Evolutionary conservation across 2,113 vertebrate genomes (phyloP).

Genomic region (Ochotona curzoniae): DNA sequence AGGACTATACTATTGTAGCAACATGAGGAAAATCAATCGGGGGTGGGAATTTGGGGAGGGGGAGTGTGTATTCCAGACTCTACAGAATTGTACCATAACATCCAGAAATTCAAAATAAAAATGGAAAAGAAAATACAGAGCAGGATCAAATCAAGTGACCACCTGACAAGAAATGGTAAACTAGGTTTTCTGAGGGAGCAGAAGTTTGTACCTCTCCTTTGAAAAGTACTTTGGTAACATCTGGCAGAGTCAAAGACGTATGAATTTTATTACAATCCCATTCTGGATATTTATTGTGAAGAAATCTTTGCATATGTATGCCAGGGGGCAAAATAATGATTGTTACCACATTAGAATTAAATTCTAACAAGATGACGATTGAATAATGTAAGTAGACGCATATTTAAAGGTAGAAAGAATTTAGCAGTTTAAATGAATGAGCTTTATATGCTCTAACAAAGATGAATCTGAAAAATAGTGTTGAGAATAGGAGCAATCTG

Average conservation of each 20-base stretch:
- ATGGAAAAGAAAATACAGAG: neutral
- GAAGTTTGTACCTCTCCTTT: neutral
- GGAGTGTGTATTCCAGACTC: too few relatives aligned
- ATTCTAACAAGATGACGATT: neutral
- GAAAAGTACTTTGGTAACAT: neutral
- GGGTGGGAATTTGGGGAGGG: too few relatives aligned
- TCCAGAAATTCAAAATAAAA: too few relatives aligned
- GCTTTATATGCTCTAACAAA: neutral
- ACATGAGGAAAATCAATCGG: too few relatives aligned
- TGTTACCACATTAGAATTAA: slow-evolving; percentile 1
- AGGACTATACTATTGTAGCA: too few relatives aligned
- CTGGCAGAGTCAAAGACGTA: neutral
- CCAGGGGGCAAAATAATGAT: neutral
- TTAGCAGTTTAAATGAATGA: neutral
- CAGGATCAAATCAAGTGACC: neutral
- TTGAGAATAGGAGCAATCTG: neutral
- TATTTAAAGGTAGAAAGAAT: neutral
- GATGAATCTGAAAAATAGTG: neutral
- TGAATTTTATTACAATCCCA: neutral
- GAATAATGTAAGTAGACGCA: neutral
- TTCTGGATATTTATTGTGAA: neutral
- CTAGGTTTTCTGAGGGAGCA: neutral
- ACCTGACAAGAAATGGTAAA: neutral
- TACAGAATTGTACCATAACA: too few relatives aligned
- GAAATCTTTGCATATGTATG: neutral